These are phyloP conservation scores for Apodemia duryi DNA, from an alignment of 2,888 invertebrate species.

Conservation along the genomic window DNA sequence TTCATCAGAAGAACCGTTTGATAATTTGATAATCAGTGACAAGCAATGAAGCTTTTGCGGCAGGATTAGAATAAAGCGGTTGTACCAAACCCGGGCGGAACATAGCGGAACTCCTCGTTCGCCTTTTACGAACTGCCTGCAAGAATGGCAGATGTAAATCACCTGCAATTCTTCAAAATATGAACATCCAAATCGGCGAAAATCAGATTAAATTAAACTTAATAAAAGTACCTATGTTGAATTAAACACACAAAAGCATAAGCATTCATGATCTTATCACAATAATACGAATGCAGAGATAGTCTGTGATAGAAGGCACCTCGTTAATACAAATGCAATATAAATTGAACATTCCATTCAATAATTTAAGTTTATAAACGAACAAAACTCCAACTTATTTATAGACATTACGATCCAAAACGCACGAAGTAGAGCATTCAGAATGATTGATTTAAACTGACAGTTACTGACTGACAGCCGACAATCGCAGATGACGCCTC, in stretches of 20 bases:
- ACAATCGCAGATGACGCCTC: constrained; percentile 33
- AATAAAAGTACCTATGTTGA: not conserved
- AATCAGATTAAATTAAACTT: too few species aligned
- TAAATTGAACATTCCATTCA: constrained; percentile 21
- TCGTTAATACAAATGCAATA: constrained; percentile 32
- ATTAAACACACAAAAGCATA: not conserved
- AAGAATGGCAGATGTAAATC: too few species aligned
- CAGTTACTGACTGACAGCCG: constrained; percentile 41
- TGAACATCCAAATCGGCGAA: too few species aligned
- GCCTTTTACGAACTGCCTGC: too few species aligned
- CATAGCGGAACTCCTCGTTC: too few species aligned
- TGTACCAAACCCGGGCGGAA: too few species aligned
- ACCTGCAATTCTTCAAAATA: too few species aligned
- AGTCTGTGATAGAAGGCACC: constrained; percentile 24
- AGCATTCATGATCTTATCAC: not conserved
- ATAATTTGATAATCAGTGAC: too few species aligned
- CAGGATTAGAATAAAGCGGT: too few species aligned
- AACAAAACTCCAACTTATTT: constrained; percentile 21
- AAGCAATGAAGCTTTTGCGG: too few species aligned
- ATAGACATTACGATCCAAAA: constrained; percentile 18
- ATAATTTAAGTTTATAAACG: constrained; percentile 13
- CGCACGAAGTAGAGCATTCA: constrained; percentile 25
- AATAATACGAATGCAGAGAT: not conserved
- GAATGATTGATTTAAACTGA: constrained; percentile 44
- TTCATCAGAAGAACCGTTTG: too few species aligned